Evolutionary conservation across 2,888 invertebrate genomes (phyloP).

Genomic region (Phorcus lineatus): DNA sequence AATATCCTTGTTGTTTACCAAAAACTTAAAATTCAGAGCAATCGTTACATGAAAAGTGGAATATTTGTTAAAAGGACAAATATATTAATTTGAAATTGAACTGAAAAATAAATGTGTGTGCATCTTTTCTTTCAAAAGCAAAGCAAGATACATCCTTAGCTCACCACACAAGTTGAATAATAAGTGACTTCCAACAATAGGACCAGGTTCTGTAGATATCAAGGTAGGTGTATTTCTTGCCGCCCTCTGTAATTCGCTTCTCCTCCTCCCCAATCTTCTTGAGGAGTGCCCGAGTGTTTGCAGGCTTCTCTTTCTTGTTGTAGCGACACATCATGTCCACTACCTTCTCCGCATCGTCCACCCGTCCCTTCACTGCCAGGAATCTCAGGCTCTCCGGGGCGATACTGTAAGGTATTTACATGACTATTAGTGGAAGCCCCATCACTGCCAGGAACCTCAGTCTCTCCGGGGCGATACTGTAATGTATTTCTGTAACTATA

Average conservation of each 20-base stretch:
- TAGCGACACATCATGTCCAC: constrained; percentile 35
- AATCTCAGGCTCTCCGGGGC: constrained; percentile 54
- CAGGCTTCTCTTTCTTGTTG: constrained; percentile 43
- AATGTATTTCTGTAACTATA: too few relatives aligned
- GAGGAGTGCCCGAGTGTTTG: constrained; percentile 30
- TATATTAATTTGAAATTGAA: too few relatives aligned
- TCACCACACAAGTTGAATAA: constrained; percentile 37
- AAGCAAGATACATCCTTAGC: too few relatives aligned
- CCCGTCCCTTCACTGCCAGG: constrained; percentile 44
- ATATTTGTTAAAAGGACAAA: too few relatives aligned
- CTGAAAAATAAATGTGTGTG: too few relatives aligned
- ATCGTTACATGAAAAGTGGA: too few relatives aligned
- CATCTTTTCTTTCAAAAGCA: too few relatives aligned
- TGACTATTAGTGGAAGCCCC: not conserved
- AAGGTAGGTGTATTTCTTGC: constrained; percentile 49
- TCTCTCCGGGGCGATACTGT: too few relatives aligned
- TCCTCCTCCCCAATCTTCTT: constrained; percentile 27
- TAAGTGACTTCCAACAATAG: constrained; percentile 31
- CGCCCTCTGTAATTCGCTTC: constrained; percentile 29
- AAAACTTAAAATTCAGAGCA: too few relatives aligned
- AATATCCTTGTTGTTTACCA: too few relatives aligned
- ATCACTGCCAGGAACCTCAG: too few relatives aligned
- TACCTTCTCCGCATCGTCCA: constrained; percentile 38
- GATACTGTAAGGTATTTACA: constrained; percentile 37
- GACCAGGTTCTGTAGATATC: constrained; percentile 50